Percentiles rank a stretch among this genome's conserved stretches.
phyloP scores from a whole-genome alignment of 2,888 invertebrate genomes.

The Heliconius ismenius region DNA sequence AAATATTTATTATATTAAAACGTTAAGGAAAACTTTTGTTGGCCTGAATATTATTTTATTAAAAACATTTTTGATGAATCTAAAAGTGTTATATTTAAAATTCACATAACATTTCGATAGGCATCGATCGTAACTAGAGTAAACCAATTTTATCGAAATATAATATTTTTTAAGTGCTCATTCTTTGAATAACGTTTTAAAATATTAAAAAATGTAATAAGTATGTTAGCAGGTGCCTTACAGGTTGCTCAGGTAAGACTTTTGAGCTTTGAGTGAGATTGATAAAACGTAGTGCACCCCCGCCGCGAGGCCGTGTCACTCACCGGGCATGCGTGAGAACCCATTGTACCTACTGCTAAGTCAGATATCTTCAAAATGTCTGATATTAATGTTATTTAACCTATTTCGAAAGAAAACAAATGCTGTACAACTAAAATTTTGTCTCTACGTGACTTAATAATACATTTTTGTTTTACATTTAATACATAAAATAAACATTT shows the following conservation, averaged over 20 bases:
- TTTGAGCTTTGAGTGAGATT: conserved; percentile 60
- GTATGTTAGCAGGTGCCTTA: conserved; percentile 33
- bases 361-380: conserved; percentile 27
- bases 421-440: background rate
- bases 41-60: too few relatives aligned
- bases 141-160: background rate
- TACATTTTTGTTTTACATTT: background rate
- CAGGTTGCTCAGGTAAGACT: conserved; percentile 54
- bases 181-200: background rate
- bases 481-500: background rate
- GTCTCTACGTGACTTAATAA: background rate
- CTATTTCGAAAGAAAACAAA: background rate
- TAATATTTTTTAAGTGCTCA: background rate
- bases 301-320: conserved; percentile 71
- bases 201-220: conserved; percentile 8
- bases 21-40: too few relatives aligned
- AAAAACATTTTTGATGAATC: too few relatives aligned
- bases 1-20: too few relatives aligned
- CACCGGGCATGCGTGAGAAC: conserved; percentile 58
- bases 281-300: conserved; percentile 66
- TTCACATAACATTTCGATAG: background rate
- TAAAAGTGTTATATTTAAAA: background rate
- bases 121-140: background rate
- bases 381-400: conserved; percentile 15
- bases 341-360: conserved; percentile 33